Evolutionary conservation across 2,888 invertebrate genomes (phyloP), one percentile per base, ranked within the genome.

Genomic region (Buathra laborator): DNA sequence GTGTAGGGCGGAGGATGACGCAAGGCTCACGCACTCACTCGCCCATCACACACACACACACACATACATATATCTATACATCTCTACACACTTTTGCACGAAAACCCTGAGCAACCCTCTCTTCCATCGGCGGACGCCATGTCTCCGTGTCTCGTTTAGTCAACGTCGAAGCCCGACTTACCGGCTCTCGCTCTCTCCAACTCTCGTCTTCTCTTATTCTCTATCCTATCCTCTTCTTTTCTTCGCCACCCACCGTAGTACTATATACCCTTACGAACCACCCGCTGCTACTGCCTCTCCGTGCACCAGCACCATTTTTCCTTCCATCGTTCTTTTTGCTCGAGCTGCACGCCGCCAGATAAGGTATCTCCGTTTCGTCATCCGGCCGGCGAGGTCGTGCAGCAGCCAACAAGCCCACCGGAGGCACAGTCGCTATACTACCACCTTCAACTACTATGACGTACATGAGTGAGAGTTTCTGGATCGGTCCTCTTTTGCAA

Each of bases 141-240:
- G 90, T 90, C 90, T 89, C 88, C 90, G 89, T 89, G 89, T 90
- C 91, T 90, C 91, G 90, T 91, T 91, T 91, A 91, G 90, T 91
- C 90, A 91, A 90, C 88, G 91, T 91, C 91, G 90, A 91, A 90
- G 89, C 79, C 88, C 89, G 90, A 89, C 90, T 88, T 88, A 89
- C 89, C 86, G 80, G 84, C 82, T 85, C 86, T 80, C 85, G 66
- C 80, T 83, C 59, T 68, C 67, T 70, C 24, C 64, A 72, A 62
- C 70, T 66, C 64, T 53, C 68, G 56, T 43, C 48, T 24, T 66
- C 46, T 59, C 66, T 44, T 83, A 43, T 76, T 75, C 82, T 81
- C 46, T 59, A 79, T 66, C 64, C 51, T 48, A 16, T 68, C 43
- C 62, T 62, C 81, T 74, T 53, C 48, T 77, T 71, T 83, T 72